These are phyloP conservation scores for Isurus oxyrinchus DNA, from an alignment of 2,113 vertebrate species.

Conservation along the genomic window DNA sequence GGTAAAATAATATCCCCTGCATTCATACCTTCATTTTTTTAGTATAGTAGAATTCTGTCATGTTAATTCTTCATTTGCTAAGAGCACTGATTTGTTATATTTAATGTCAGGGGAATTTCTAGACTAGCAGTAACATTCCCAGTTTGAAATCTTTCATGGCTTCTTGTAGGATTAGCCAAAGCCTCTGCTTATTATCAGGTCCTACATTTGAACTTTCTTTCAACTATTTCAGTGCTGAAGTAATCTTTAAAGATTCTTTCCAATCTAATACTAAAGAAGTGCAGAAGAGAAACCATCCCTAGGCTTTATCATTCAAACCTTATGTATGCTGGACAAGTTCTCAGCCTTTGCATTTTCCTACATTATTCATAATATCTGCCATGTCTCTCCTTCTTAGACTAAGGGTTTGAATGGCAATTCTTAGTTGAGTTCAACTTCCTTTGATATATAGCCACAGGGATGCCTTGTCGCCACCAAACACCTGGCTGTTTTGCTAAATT, in stretches of 20 bases:
- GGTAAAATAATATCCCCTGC: background rate
- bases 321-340: background rate
- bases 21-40: background rate
- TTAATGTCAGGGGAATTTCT: background rate
- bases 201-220: background rate
- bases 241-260: background rate
- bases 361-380: conserved; percentile 9
- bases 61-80: background rate
- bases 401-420: background rate
- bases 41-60: background rate
- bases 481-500: background rate
- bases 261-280: background rate
- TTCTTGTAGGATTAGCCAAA: background rate
- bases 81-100: background rate
- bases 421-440: background rate
- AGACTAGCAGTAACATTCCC: background rate
- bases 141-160: background rate
- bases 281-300: background rate
- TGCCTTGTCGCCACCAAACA: background rate
- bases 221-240: background rate
- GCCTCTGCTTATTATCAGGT: background rate
- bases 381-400: background rate
- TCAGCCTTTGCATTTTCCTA: background rate
- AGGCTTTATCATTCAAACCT: background rate
- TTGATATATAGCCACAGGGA: background rate